A percentile compares a stretch with the other conserved stretches of the same genome.
Conservation (phyloP, 2,113 vertebrate species). For the Pelodiscus sinensis region DNA sequence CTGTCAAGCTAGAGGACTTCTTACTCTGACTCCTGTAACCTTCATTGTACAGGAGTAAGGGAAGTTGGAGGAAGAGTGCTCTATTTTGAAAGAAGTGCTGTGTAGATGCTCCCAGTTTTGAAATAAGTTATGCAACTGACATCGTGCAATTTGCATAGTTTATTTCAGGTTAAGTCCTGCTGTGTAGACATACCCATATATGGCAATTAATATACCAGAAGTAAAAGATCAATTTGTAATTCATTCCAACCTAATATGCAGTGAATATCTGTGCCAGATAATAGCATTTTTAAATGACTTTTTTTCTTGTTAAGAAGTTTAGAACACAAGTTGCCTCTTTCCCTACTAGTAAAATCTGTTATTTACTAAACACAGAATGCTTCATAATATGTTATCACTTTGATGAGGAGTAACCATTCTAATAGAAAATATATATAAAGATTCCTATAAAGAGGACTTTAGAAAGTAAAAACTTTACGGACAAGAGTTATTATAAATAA, state of each 20-base stretch:
- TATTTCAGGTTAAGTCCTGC: too few species aligned
- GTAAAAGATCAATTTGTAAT: conserved; percentile 41
- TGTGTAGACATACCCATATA: neutral
- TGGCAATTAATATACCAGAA: conserved; percentile 8
- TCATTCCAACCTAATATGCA: conserved; percentile 40
- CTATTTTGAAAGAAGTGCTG: too few species aligned
- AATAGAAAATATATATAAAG: neutral
- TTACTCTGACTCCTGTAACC: too few species aligned
- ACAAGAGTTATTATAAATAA: neutral
- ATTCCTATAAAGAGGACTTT: conserved; percentile 15
- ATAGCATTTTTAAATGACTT: neutral
- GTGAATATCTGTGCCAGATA: neutral
- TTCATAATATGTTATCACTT: neutral
- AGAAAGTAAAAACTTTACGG: neutral
- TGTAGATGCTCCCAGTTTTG: too few species aligned
- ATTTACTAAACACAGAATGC: neutral
- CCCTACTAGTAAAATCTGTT: neutral
- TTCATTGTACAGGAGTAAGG: too few species aligned
- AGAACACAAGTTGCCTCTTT: neutral
- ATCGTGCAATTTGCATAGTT: too few species aligned
- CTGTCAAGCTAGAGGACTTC: too few species aligned
- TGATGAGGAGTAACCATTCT: neutral
- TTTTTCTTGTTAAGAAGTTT: neutral
- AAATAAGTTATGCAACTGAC: too few species aligned
- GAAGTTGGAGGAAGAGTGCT: too few species aligned